Percentiles rank a stretch among this genome's conserved stretches.
These are phyloP conservation scores for Sminthopsis crassicaudata DNA, from an alignment of 2,113 vertebrate genomes.

Conservation along the genomic window DNA sequence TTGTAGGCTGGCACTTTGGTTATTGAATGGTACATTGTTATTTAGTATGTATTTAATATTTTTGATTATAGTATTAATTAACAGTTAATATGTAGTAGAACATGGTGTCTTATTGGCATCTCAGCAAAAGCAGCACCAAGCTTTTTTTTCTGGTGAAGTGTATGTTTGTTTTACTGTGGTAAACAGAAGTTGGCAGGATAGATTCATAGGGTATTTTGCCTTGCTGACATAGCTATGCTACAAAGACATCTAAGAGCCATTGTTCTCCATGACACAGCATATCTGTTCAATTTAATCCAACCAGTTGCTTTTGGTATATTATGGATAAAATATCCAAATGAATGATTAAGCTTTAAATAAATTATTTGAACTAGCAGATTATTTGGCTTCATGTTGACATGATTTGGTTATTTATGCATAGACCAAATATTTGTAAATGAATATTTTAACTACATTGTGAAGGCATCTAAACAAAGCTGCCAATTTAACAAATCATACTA, in stretches of 20 bases:
- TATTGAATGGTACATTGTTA: neutral
- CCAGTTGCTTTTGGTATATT: conserved; percentile 23
- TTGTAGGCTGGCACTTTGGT: neutral
- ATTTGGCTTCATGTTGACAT: conserved; percentile 18
- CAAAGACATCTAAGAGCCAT: neutral
- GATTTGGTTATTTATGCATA: conserved; percentile 15
- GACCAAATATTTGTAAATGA: conserved; percentile 34
- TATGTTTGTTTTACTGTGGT: neutral
- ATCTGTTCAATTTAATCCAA: neutral
- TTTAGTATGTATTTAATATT: neutral
- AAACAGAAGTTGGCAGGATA: neutral
- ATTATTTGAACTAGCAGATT: conserved; percentile 28
- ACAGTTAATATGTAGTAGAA: conserved; percentile 1
- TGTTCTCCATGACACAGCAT: conserved; percentile 3
- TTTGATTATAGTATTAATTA: neutral
- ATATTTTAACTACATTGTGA: conserved; percentile 33
- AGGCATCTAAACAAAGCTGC: neutral
- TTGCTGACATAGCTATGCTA: neutral
- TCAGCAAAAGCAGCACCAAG: neutral
- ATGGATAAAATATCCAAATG: neutral
- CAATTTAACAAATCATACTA: neutral
- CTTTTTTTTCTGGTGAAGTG: neutral
- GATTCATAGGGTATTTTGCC: neutral
- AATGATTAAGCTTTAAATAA: neutral
- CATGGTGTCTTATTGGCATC: neutral